Conservation (phyloP, 2,888 invertebrate genomes). For the Malthinus flaveolus region DNA sequence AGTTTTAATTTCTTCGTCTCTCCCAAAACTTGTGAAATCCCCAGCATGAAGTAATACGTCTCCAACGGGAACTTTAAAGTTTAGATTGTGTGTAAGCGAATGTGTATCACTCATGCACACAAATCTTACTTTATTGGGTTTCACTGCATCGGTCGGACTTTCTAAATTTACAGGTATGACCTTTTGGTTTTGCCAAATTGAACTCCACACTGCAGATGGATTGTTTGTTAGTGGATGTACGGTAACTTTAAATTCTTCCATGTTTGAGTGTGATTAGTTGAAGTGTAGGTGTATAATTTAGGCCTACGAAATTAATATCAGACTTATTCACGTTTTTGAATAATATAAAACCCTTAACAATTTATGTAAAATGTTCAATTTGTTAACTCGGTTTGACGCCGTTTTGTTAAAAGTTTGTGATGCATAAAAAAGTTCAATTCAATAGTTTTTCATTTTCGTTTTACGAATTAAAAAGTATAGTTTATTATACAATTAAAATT, state of each 20-base stretch:
- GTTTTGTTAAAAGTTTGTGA: too few species aligned
- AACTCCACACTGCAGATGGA: conserved; percentile 74
- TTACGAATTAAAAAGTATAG: too few species aligned
- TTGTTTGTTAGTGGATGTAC: conserved; percentile 67
- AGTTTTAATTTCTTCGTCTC: conserved; percentile 70
- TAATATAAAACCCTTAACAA: too few species aligned
- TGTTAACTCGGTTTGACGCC: too few species aligned
- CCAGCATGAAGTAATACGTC: conserved; percentile 86
- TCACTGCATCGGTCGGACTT: conserved; percentile 60
- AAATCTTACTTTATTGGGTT: conserved; percentile 68
- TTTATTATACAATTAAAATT: too few species aligned
- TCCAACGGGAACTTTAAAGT: conserved; percentile 74
- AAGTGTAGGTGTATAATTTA: conserved; percentile 8
- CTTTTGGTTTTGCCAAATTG: conserved; percentile 67
- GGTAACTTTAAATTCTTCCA: conserved; percentile 18
- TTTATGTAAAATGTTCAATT: too few species aligned
- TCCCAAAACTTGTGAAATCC: conserved; percentile 80
- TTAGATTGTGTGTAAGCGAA: conserved; percentile 68
- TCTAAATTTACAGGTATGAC: conserved; percentile 68
- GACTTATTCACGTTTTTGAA: too few species aligned
- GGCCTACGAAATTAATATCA: not conserved
- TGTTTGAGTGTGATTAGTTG: conserved; percentile 8
- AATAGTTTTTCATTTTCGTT: too few species aligned
- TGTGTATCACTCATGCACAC: conserved; percentile 90
- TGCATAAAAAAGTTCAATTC: too few species aligned